phyloP scores from a whole-genome alignment of 2,113 vertebrate species.

The Crotalus helleri region DNA sequence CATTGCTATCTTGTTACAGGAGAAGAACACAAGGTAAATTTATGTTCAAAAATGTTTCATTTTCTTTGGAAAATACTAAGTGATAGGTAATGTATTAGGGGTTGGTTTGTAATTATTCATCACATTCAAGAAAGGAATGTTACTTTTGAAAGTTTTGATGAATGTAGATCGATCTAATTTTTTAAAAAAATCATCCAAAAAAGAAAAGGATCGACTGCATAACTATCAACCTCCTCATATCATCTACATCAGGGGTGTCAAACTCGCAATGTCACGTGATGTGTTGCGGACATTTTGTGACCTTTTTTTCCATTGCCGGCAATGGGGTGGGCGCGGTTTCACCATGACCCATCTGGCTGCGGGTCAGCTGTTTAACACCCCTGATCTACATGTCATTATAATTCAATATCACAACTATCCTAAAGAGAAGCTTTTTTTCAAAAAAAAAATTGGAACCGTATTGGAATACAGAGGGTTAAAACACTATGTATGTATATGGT shows the following conservation, averaged over 20 bases:
- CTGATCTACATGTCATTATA: too few relatives aligned
- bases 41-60: background rate
- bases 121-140: background rate
- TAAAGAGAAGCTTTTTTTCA: background rate
- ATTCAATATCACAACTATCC: background rate
- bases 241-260: background rate
- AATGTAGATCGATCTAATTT: background rate
- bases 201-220: background rate
- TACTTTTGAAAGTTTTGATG: background rate
- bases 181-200: background rate
- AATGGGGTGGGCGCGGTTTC: too few relatives aligned
- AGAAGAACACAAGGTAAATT: conserved; percentile 89
- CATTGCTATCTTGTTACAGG: conserved; percentile 89
- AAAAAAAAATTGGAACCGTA: background rate
- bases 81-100: background rate
- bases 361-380: too few relatives aligned
- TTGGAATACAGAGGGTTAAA: background rate
- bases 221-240: background rate
- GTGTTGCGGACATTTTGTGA: too few relatives aligned
- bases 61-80: background rate
- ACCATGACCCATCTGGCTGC: too few relatives aligned
- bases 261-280: too few relatives aligned
- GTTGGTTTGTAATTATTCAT: background rate
- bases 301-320: too few relatives aligned
- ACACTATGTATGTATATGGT: background rate